phyloP scores from a whole-genome alignment of 37 sponge, comb jelly and placozoan species.

The Corticium candelabrum region DNA sequence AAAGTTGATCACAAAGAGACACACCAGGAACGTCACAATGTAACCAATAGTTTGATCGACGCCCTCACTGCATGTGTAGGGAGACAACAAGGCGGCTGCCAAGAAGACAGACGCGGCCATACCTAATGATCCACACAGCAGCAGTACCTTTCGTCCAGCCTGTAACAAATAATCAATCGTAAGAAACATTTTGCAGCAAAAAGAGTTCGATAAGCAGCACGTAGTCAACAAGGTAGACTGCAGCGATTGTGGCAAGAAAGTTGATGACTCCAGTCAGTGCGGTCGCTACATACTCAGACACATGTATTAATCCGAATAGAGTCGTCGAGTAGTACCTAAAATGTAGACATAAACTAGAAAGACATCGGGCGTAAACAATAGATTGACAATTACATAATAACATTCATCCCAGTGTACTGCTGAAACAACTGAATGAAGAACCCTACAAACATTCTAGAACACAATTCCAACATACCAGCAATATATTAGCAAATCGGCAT shows the following conservation, averaged over 20 bases:
- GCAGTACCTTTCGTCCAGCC: conserved; percentile 57
- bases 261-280: conserved; percentile 56
- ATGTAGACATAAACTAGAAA: not conserved
- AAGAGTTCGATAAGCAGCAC: not conserved
- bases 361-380: not conserved
- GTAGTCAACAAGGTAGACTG: conserved; percentile 53
- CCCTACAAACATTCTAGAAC: conserved; percentile 34
- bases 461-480: not conserved
- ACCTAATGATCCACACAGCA: conserved; percentile 41
- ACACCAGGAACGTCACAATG: conserved; percentile 32
- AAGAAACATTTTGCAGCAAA: not conserved
- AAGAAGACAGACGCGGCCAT: conserved; percentile 30
- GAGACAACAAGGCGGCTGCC: conserved; percentile 28
- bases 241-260: conserved; percentile 49
- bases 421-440: conserved; percentile 53
- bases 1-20: conserved; percentile 65
- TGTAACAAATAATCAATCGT: not conserved
- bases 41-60: conserved; percentile 21
- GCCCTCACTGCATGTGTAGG: conserved; percentile 5
- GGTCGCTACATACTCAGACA: conserved; percentile 37
- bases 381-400: conserved; percentile 51
- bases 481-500: too few species aligned
- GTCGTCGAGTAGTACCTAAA: conserved; percentile 64
- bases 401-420: conserved; percentile 69
- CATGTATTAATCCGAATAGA: conserved; percentile 39